phyloP scores from a whole-genome alignment of 2,888 invertebrate genomes.

The Piscicola geometra region DNA sequence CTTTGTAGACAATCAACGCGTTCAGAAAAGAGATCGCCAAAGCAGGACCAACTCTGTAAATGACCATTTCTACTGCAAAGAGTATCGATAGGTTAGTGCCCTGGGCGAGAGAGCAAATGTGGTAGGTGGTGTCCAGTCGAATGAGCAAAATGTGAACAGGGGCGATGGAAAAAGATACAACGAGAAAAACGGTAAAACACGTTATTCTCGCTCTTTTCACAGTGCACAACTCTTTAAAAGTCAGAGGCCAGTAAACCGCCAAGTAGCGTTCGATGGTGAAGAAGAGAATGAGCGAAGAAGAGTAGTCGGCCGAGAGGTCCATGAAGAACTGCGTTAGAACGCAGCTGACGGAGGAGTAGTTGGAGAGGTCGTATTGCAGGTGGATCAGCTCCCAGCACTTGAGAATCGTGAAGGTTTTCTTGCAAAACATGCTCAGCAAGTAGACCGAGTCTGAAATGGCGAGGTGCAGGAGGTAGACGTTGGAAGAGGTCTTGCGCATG shows the following conservation, averaged over 20 bases:
- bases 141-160: slow-evolving; percentile 43
- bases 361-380: slow-evolving; percentile 37
- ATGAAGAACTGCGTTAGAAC: slow-evolving; percentile 41
- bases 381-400: slow-evolving; percentile 42
- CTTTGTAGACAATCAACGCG: slow-evolving; percentile 43
- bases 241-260: slow-evolving; percentile 43
- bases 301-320: slow-evolving; percentile 44
- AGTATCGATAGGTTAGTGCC: slow-evolving; percentile 37
- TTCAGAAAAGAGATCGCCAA: slow-evolving; percentile 44
- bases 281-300: slow-evolving; percentile 43
- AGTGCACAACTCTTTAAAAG: slow-evolving; percentile 44
- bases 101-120: slow-evolving; percentile 37
- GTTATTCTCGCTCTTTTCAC: slow-evolving; percentile 40
- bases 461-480: slow-evolving; percentile 43
- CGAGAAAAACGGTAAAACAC: slow-evolving; percentile 32
- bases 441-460: slow-evolving; percentile 44
- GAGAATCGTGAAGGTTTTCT: slow-evolving; percentile 40
- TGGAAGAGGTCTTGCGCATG: slow-evolving; percentile 44
- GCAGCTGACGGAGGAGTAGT: slow-evolving; percentile 39
- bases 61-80: slow-evolving; percentile 40
- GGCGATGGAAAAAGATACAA: slow-evolving; percentile 39
- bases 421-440: slow-evolving; percentile 41
- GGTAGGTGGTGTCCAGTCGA: slow-evolving; percentile 34
- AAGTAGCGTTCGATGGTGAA: slow-evolving; percentile 45
- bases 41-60: slow-evolving; percentile 43